Conservation (phyloP, 2,888 invertebrate species). For the Chrysomela aeneicollis region DNA sequence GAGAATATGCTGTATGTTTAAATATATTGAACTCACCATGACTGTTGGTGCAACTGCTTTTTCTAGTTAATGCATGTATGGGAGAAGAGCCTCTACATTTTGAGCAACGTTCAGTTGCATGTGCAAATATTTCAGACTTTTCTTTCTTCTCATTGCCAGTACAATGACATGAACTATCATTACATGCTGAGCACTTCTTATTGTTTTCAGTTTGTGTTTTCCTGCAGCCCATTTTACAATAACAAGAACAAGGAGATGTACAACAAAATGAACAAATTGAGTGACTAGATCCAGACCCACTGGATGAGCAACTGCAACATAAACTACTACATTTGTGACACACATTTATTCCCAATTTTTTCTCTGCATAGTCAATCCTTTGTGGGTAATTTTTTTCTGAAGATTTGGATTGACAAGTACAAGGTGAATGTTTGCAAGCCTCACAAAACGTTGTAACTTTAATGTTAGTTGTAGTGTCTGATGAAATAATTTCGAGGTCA, state of each 20-base stretch:
- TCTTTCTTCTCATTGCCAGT: background rate
- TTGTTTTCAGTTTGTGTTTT: slow-evolving; percentile 11
- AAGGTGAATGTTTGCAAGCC: slow-evolving; percentile 33
- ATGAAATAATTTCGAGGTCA: slow-evolving; percentile 44
- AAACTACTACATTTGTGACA: background rate
- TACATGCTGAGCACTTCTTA: slow-evolving; percentile 18
- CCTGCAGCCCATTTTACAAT: slow-evolving; percentile 7
- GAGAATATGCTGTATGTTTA: too few species aligned
- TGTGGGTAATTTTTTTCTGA: background rate
- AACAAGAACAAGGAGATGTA: slow-evolving; percentile 15
- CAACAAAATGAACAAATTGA: slow-evolving; percentile 16
- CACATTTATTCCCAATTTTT: slow-evolving; percentile 8
- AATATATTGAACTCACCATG: slow-evolving; percentile 10
- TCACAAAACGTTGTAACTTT: slow-evolving; percentile 44
- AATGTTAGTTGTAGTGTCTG: slow-evolving; percentile 46
- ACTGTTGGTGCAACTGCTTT: slow-evolving; percentile 6
- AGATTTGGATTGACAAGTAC: slow-evolving; percentile 30
- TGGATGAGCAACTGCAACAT: background rate
- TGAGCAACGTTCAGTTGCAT: background rate
- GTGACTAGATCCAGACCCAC: background rate
- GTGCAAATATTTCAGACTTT: background rate
- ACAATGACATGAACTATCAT: slow-evolving; percentile 19
- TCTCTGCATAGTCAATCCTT: background rate
- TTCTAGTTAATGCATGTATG: background rate
- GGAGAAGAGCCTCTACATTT: background rate